These are phyloP conservation scores for Calidris pugnax DNA, from an alignment of 2,113 vertebrate species.

Conservation along the genomic window DNA sequence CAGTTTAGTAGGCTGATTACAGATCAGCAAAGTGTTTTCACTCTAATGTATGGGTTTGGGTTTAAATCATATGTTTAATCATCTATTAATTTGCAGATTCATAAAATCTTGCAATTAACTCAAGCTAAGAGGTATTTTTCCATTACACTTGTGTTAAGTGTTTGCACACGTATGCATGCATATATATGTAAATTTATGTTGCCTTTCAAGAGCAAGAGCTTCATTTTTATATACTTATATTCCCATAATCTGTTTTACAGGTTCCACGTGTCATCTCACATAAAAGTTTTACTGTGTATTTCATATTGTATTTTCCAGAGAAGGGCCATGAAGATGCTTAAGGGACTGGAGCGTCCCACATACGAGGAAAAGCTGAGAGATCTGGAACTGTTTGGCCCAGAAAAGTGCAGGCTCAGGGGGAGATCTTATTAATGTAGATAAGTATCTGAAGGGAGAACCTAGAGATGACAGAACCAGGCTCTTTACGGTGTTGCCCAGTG, in stretches of 20 bases:
- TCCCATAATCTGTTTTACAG: background rate
- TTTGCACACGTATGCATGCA: background rate
- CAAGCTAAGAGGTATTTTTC: background rate
- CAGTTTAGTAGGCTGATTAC: background rate
- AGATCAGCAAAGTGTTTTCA: background rate
- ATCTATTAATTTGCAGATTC: slow-evolving; percentile 5
- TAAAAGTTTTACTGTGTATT: background rate
- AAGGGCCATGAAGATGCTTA: background rate
- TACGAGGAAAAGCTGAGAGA: background rate
- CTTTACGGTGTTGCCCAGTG: background rate
- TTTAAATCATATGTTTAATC: background rate
- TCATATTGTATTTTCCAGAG: background rate
- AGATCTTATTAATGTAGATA: background rate
- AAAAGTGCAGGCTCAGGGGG: background rate
- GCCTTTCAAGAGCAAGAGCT: background rate
- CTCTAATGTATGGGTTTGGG: background rate
- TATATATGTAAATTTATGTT: background rate
- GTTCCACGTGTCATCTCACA: background rate
- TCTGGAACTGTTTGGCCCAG: background rate
- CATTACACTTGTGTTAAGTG: background rate
- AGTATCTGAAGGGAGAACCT: background rate
- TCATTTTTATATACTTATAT: background rate
- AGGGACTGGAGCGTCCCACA: background rate
- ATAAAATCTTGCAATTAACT: background rate
- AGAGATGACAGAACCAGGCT: background rate